Evolutionary conservation across 2,113 vertebrate species (phyloP).

Genomic region (Myrmophylax atrothorax): DNA sequence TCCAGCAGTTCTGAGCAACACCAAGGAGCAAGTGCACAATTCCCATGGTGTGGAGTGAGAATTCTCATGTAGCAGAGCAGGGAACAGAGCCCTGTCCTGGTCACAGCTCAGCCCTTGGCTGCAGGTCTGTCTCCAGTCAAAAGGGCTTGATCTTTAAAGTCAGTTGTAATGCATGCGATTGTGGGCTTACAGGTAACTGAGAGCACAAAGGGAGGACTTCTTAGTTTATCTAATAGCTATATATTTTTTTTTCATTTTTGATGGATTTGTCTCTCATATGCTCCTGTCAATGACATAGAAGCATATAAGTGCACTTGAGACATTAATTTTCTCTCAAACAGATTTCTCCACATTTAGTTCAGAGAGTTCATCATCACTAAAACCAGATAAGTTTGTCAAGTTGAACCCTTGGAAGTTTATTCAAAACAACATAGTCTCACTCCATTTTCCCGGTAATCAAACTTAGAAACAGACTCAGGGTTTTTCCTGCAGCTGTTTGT

Average conservation of each 20-base stretch:
- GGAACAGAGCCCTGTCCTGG: background rate
- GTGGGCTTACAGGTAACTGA: background rate
- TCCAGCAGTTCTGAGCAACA: background rate
- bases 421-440: background rate
- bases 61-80: background rate
- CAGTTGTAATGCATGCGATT: rapidly evolving
- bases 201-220: background rate
- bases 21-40: background rate
- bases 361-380: background rate
- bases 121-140: background rate
- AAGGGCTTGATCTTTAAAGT: background rate
- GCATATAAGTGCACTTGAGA: background rate
- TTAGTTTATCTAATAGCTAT: background rate
- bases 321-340: background rate
- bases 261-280: background rate
- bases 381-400: background rate
- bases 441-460: background rate
- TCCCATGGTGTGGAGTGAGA: background rate
- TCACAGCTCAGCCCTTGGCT: rapidly evolving
- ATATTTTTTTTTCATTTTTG: background rate
- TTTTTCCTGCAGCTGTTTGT: background rate
- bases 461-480: background rate
- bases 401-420: background rate
- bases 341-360: background rate
- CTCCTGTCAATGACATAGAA: background rate